Evolutionary conservation across 2,888 invertebrate species (phyloP), one percentile per base, ranked within the genome.

Genomic region (Amblyjoppa fuscipennis): DNA sequence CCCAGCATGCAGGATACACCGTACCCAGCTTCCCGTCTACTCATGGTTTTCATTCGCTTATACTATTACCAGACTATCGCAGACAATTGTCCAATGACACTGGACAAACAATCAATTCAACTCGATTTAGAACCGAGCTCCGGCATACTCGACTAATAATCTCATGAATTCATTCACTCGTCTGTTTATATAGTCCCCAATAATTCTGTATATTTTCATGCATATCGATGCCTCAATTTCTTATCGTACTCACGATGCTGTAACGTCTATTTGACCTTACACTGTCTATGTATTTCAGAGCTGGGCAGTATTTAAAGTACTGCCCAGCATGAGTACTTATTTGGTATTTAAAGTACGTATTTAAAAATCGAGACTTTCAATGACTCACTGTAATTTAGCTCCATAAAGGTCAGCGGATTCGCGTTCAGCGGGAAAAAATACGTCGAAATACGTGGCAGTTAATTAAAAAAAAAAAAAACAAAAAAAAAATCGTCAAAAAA

Each of bases 101-200:
- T 81, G 61, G 45, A 68, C 59, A 71, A 77, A 71, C 64, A 84
- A 83, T 85, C 73, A 25, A n/a, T 59, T 38, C 75, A 61, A 75
- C 69, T 81, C 64, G 69, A 78, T 74, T 78, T 81, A 70, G 51
- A 61, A 4, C 16, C 70, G 25, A 70, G 45, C 45, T 34, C 41
- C 56, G 11, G 11, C 41, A 81, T 81, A 61, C 77, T 68, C 69
- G 41, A 77, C 45, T 74, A 77, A 78, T 81, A 70, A 78, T 76
- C 38, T 69, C 51, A 28, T 69, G 59, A 77, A 77, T 84, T 81
- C 31, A 68, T 76, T 7, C 73, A 51, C 49, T 34, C 28, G 20
- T 38, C 20, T 20, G 45, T 53, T 20, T 20, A n/a, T 6, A 53
- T 13, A 45, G 45, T 45, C 13, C 13, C 45, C 45, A 16, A 16